Conservation (phyloP, 2,113 vertebrate species). For the Strigops habroptila region DNA sequence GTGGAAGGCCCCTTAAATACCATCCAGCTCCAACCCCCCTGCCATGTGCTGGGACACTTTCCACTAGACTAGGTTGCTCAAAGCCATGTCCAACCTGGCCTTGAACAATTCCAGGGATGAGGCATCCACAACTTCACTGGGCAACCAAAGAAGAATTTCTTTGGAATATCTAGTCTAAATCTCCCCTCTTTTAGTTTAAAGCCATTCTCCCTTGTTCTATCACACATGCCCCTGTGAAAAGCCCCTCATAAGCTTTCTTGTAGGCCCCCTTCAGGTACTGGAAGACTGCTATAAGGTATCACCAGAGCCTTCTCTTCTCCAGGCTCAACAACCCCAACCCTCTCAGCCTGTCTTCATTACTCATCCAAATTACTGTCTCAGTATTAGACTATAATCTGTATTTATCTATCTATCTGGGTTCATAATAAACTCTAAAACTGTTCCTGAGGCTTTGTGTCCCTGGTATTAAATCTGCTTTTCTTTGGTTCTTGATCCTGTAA, state of each 20-base stretch:
- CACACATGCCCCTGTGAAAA: not conserved
- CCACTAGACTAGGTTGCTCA: not conserved
- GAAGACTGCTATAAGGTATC: not conserved
- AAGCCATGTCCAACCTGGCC: not conserved
- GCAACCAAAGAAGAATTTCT: not conserved
- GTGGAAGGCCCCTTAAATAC: not conserved
- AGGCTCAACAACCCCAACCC: not conserved
- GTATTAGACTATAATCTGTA: not conserved
- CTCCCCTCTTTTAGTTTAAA: not conserved
- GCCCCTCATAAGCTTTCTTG: not conserved
- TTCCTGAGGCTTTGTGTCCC: not conserved
- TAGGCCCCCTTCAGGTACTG: not conserved
- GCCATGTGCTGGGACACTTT: not conserved
- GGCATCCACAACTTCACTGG: not conserved
- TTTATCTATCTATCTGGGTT: not conserved
- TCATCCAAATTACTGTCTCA: not conserved
- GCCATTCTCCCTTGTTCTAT: not conserved
- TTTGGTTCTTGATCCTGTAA: not conserved
- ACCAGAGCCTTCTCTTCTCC: not conserved
- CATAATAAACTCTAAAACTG: not conserved
- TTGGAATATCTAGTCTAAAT: not conserved
- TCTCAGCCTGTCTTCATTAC: not conserved
- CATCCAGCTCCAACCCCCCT: not conserved
- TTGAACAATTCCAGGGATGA: not conserved
- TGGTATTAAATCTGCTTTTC: not conserved